Percentiles rank a stretch among this genome's conserved stretches.
Conservation (phyloP, 2,113 vertebrate genomes). For the Tympanuchus pallidicinctus region DNA sequence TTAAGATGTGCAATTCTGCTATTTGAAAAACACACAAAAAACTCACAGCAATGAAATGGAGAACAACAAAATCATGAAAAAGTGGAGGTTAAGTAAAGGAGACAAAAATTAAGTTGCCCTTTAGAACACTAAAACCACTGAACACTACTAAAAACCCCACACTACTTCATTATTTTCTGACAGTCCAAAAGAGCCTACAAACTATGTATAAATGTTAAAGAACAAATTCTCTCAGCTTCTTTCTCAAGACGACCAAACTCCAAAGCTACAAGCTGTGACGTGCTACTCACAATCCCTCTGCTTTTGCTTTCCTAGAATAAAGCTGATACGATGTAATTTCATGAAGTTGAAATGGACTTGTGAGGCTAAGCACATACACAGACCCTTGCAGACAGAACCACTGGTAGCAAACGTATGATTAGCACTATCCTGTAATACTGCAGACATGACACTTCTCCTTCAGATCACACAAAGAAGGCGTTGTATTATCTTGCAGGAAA, state of each 20-base stretch:
- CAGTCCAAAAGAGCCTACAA: not conserved
- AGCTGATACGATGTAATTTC: not conserved
- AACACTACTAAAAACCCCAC: not conserved
- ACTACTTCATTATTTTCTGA: not conserved
- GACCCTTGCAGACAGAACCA: not conserved
- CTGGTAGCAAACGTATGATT: not conserved
- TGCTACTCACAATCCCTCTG: not conserved
- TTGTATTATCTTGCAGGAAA: conserved; percentile 78
- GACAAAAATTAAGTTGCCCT: not conserved
- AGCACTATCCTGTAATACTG: conserved; percentile 1
- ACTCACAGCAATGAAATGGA: not conserved
- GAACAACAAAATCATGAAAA: not conserved
- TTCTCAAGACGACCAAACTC: not conserved
- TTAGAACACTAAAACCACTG: not conserved
- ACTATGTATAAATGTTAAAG: not conserved
- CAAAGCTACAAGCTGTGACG: not conserved
- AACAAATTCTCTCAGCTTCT: not conserved
- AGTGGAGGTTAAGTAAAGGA: not conserved
- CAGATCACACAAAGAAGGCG: conserved; percentile 50
- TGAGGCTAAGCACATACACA: not conserved
- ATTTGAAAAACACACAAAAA: not conserved
- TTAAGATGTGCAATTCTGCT: not conserved
- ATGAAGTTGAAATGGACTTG: not conserved
- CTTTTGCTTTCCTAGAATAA: not conserved
- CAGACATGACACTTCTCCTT: conserved; percentile 51